Percentiles rank a stretch among this genome's conserved stretches.
phyloP scores from a whole-genome alignment of 2,113 vertebrate genomes.

The Alligator mississippiensis region DNA sequence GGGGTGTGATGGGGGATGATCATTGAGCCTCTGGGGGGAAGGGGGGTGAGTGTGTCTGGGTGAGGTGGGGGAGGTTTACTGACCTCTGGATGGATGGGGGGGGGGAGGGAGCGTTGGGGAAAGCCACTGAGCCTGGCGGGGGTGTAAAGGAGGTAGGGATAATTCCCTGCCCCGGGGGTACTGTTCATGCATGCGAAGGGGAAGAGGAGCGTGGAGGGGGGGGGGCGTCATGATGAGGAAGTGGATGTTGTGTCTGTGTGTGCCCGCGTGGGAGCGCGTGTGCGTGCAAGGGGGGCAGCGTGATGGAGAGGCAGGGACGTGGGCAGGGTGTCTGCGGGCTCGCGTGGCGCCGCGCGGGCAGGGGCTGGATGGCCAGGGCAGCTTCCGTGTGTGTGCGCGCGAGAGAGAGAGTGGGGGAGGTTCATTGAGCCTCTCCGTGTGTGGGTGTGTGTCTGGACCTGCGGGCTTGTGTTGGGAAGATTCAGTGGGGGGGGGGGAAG shows the following conservation, averaged over 20 bases:
- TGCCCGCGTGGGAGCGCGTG: neutral
- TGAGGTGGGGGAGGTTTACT: neutral
- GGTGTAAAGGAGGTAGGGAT: neutral
- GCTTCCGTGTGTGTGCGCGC: too few relatives aligned
- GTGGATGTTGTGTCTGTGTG: neutral
- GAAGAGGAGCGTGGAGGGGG: too few relatives aligned
- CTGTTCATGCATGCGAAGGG: neutral
- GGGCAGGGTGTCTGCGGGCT: too few relatives aligned
- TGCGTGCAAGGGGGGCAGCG: neutral
- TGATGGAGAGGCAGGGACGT: neutral
- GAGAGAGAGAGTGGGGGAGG: neutral
- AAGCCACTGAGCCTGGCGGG: too few relatives aligned
- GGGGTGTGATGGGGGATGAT: neutral
- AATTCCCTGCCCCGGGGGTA: too few relatives aligned
- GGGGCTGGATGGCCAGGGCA: too few relatives aligned
- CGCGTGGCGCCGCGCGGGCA: too few relatives aligned
- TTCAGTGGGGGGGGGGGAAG: too few relatives aligned
- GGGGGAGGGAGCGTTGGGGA: too few relatives aligned
- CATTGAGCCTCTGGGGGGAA: neutral
- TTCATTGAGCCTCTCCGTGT: neutral
- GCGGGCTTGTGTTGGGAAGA: neutral
- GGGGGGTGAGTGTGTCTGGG: neutral
- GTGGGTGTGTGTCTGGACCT: neutral
- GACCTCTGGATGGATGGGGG: neutral
- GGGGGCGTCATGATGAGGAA: neutral